A percentile compares a stretch with the other conserved stretches of the same genome.
Evolutionary conservation across 2,797 vertebrate species (phyloP).

Genomic region (Chiloscyllium punctatum): DNA sequence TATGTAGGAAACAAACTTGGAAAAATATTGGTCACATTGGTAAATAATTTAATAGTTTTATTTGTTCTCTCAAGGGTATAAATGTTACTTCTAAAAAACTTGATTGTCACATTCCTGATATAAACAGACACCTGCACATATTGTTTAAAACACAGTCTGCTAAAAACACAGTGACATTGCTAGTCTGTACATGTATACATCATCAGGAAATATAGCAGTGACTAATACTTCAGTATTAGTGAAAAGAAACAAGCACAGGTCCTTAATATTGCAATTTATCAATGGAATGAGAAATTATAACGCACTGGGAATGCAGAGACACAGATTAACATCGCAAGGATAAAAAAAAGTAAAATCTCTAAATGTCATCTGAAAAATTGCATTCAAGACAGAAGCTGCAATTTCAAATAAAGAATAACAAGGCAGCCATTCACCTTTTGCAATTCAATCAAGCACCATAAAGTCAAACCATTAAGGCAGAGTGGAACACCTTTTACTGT

Average conservation of each 20-base stretch:
- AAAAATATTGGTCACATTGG: background rate
- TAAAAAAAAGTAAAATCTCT: background rate
- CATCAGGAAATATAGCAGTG: background rate
- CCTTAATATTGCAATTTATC: background rate
- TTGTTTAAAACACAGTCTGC: background rate
- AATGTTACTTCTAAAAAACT: background rate
- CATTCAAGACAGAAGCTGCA: background rate
- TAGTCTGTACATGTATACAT: background rate
- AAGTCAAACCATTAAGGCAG: background rate
- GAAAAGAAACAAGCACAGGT: background rate
- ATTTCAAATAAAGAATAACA: background rate
- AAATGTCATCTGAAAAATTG: background rate
- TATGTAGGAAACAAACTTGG: background rate
- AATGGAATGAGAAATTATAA: background rate
- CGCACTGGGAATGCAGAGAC: background rate
- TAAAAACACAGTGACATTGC: background rate
- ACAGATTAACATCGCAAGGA: background rate
- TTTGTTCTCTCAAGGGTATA: background rate
- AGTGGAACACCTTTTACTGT: background rate
- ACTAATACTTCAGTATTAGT: background rate
- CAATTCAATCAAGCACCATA: slow-evolving; percentile 10
- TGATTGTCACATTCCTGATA: background rate
- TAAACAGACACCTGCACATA: background rate
- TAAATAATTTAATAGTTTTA: background rate
- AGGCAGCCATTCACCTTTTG: background rate